Base-by-base conservation (phyloP, 1,140 invertebrate genomes). In the Brachionus koreanus region DNA sequence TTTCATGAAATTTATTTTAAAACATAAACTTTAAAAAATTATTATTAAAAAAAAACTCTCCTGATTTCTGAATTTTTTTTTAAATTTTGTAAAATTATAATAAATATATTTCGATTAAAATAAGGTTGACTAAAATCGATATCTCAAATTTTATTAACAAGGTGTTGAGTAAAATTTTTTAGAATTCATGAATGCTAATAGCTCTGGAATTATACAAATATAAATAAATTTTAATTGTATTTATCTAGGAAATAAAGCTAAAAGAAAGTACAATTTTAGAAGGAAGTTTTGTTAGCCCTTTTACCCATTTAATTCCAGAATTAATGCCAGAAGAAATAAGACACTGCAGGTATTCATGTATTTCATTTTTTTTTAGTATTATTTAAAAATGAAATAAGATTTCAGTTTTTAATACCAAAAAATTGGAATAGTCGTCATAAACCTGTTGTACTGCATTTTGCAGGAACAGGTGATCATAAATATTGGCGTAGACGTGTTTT, bases 391-490 rank as follows among this genome's bases (percentile, higher is more conserved):
- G 57, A 10, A 25, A 83, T 23, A 67, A 88, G 87, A 74, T 89
- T 90, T 85, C 88, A 90, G 84, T 90, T 95, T 46, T 87, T 98
- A 69, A 86, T 98, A 83, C 96, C 96, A 1, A 90, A 91, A 61
- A 91, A 92, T 84, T 97, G 95, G 95, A 86, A 84, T 29, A 84
- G 83, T 86, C 91, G 69, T 84, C 90, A 91, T 83, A 93, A 93
- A 87, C 95, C 96, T 19, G 90, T 98, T 35, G 95, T 95, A 88
- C 90, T 99, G 84, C 96, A 98, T 87, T 90, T 98, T 83, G 96
- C 97, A 82, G 96, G 96, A 52, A 99, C 97, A 82, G 97, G 97
- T 65, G 97, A 99, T 91, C 97, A 99, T 91, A 94, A 91, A 88
- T 99, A 93, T 89, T 97, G 95, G 94, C 90, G 95, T 85, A 89